A percentile compares a stretch with the other conserved stretches of the same genome.
Evolutionary conservation across 2,888 invertebrate genomes (phyloP).

Genomic region (Aphrophora alni): DNA sequence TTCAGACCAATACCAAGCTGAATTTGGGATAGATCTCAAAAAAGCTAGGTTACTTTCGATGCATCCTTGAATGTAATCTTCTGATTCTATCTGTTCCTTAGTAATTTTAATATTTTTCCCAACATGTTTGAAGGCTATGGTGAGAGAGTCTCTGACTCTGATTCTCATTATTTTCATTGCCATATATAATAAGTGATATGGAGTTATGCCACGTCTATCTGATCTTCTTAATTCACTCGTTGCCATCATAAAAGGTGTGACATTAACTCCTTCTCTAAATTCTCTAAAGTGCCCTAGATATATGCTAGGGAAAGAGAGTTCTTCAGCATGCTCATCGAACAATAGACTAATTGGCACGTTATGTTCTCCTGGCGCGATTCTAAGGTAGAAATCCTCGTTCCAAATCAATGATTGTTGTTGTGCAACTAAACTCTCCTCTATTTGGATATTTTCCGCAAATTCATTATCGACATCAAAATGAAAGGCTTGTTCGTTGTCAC

Average conservation of each 20-base stretch:
- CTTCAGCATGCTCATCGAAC: conserved; percentile 49
- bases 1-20: conserved; percentile 36
- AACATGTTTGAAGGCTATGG: conserved; percentile 51
- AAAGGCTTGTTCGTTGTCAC: background rate
- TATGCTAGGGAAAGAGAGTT: conserved; percentile 55
- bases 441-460: background rate
- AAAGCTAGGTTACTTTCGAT: conserved; percentile 46
- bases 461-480: background rate
- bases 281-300: conserved; percentile 55
- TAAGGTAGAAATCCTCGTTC: conserved; percentile 28
- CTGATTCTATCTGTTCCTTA: conserved; percentile 52
- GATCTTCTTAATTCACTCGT: conserved; percentile 55
- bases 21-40: conserved; percentile 37
- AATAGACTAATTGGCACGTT: conserved; percentile 43
- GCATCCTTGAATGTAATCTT: conserved; percentile 53
- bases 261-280: conserved; percentile 52
- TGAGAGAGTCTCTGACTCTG: conserved; percentile 43
- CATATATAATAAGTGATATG: conserved; percentile 54
- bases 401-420: conserved; percentile 35
- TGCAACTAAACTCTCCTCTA: conserved; percentile 18
- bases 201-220: conserved; percentile 56
- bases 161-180: conserved; percentile 56
- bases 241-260: conserved; percentile 55
- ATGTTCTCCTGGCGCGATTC: conserved; percentile 38
- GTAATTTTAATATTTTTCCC: conserved; percentile 51